These are phyloP conservation scores for Gambelia wislizenii DNA, from an alignment of 2,797 vertebrate genomes.

Conservation along the genomic window DNA sequence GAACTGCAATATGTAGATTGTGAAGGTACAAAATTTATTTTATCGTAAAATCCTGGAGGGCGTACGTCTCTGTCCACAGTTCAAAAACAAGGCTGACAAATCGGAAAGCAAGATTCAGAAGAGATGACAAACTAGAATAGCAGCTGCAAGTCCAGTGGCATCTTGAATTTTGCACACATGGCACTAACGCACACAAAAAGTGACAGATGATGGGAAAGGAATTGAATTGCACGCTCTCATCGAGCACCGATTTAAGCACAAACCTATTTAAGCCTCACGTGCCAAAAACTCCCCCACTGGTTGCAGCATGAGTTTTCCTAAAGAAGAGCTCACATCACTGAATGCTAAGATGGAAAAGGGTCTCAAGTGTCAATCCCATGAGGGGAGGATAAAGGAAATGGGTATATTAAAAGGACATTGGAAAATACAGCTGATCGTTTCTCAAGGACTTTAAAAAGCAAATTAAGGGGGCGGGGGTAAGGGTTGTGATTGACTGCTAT, in stretches of 20 bases:
- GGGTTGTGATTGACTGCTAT: too few species aligned
- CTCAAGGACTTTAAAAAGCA: background rate
- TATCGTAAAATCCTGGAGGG: background rate
- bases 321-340: background rate
- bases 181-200: background rate
- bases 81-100: slow-evolving; percentile 22
- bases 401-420: too few species aligned
- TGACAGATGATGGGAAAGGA: slow-evolving; percentile 24
- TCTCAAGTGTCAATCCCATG: background rate
- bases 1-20: background rate
- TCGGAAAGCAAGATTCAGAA: slow-evolving; percentile 1
- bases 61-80: background rate
- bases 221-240: background rate
- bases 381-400: background rate
- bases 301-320: background rate
- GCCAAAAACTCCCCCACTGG: background rate
- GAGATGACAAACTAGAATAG: slow-evolving; percentile 19
- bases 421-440: background rate
- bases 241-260: slow-evolving; percentile 14
- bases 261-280: slow-evolving; percentile 8
- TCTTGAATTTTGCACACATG: slow-evolving; percentile 17
- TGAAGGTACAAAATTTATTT: background rate
- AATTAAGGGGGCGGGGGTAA: background rate
- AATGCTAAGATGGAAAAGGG: slow-evolving; percentile 1
- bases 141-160: slow-evolving; percentile 32